phyloP scores from a whole-genome alignment of 2,888 invertebrate species.

The Autographa pulchrina region DNA sequence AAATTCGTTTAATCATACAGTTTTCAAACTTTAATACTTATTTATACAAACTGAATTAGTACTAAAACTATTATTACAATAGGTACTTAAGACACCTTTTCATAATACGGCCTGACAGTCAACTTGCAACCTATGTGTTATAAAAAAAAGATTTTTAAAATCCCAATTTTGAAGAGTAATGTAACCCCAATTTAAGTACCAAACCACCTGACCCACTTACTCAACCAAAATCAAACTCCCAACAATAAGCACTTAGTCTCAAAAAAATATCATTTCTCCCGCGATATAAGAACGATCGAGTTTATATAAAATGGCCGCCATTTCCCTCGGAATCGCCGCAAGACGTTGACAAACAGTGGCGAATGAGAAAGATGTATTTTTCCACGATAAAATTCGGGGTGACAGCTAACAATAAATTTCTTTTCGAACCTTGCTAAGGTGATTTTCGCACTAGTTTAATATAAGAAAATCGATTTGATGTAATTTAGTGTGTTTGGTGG shows the following conservation, averaged over 20 bases:
- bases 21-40: too few relatives aligned
- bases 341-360: constrained; percentile 84
- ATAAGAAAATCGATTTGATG: constrained; percentile 57
- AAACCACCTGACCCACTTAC: too few relatives aligned
- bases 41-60: too few relatives aligned
- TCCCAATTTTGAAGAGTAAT: too few relatives aligned
- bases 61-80: too few relatives aligned
- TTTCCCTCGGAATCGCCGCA: constrained; percentile 76
- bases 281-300: constrained; percentile 67
- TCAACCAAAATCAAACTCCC: constrained; percentile 6
- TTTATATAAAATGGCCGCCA: constrained; percentile 82
- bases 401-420: constrained; percentile 69
- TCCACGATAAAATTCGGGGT: constrained; percentile 82
- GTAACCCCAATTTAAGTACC: too few relatives aligned
- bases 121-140: too few relatives aligned
- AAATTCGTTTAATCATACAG: too few relatives aligned
- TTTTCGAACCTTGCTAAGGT: constrained; percentile 58
- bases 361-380: constrained; percentile 86
- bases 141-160: too few relatives aligned
- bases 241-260: constrained; percentile 53
- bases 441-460: constrained; percentile 61
- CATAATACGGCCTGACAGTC: too few relatives aligned
- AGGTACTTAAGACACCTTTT: too few relatives aligned
- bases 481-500: constrained; percentile 58
- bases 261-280: constrained; percentile 62